Percentiles rank a stretch among this genome's conserved stretches.
phyloP scores from a whole-genome alignment of 2,113 vertebrate genomes.

The Lophius piscatorius region DNA sequence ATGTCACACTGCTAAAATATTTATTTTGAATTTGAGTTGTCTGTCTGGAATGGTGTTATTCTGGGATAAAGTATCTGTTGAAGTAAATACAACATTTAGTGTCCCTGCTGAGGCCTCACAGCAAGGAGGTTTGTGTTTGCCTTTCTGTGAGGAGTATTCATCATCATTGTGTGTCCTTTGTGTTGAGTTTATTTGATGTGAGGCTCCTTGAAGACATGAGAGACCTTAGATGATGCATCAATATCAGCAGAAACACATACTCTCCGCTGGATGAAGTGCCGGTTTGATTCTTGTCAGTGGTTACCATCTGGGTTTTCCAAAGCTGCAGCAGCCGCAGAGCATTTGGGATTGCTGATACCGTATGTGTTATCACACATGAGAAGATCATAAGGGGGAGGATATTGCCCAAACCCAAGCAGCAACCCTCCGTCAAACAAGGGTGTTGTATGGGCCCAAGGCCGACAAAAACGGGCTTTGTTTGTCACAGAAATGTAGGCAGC shows the following conservation, averaged over 20 bases:
- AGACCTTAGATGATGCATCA: not conserved
- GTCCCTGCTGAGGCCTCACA: too few relatives aligned
- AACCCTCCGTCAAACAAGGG: not conserved
- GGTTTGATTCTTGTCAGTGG: conserved; percentile 9
- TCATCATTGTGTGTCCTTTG: too few relatives aligned
- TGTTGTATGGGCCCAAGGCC: not conserved
- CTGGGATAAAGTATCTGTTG: too few relatives aligned
- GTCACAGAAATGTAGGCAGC: conserved; percentile 9
- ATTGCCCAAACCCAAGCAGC: conserved; percentile 25
- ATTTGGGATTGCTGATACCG: conserved; percentile 1
- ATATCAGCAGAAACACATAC: not conserved
- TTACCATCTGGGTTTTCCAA: conserved; percentile 36
- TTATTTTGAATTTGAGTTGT: too few relatives aligned
- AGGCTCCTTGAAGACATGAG: too few relatives aligned
- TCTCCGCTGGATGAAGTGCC: not conserved
- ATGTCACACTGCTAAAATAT: too few relatives aligned
- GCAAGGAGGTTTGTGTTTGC: too few relatives aligned
- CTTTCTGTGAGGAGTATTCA: too few relatives aligned
- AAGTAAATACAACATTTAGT: too few relatives aligned
- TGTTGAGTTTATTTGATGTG: too few relatives aligned
- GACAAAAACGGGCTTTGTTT: conserved; percentile 29
- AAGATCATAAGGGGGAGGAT: conserved; percentile 31
- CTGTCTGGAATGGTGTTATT: too few relatives aligned
- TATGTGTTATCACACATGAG: conserved; percentile 26
- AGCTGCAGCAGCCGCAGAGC: not conserved